Percentiles rank a stretch among this genome's conserved stretches.
These are phyloP conservation scores for Dinomys branickii DNA, from an alignment of 2,113 vertebrate genomes.

Conservation along the genomic window DNA sequence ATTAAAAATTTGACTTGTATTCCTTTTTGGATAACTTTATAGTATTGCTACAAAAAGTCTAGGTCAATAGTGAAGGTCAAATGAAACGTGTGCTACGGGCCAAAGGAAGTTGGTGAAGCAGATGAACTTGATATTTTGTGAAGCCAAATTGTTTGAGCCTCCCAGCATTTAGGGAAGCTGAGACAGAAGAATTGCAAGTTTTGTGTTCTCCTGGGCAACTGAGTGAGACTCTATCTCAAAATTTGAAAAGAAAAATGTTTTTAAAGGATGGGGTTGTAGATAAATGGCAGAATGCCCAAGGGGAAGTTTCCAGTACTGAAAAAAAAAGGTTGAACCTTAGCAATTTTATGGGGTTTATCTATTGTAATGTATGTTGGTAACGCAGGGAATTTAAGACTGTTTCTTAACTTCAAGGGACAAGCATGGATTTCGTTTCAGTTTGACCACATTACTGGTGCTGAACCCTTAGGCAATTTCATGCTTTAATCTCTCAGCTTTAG, in stretches of 20 bases:
- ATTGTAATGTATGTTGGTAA: not conserved
- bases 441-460: not conserved
- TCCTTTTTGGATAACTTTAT: not conserved
- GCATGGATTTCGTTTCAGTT: not conserved
- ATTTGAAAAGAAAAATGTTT: not conserved
- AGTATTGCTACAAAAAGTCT: conserved; percentile 2
- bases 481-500: not conserved
- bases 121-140: conserved; percentile 7
- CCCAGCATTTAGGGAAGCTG: not conserved
- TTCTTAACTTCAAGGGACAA: not conserved
- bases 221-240: not conserved
- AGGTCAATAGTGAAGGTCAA: not conserved
- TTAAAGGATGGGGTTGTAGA: not conserved
- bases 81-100: not conserved
- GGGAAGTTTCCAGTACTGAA: not conserved
- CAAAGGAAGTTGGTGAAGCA: not conserved
- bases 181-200: not conserved
- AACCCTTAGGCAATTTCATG: not conserved
- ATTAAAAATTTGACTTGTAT: conserved; percentile 14
- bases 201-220: not conserved
- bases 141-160: not conserved
- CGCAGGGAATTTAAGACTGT: not conserved
- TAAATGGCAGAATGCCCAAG: not conserved
- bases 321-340: not conserved
- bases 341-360: not conserved